Conservation (phyloP, 2,888 invertebrate genomes). For the Drosophila anomalata region DNA sequence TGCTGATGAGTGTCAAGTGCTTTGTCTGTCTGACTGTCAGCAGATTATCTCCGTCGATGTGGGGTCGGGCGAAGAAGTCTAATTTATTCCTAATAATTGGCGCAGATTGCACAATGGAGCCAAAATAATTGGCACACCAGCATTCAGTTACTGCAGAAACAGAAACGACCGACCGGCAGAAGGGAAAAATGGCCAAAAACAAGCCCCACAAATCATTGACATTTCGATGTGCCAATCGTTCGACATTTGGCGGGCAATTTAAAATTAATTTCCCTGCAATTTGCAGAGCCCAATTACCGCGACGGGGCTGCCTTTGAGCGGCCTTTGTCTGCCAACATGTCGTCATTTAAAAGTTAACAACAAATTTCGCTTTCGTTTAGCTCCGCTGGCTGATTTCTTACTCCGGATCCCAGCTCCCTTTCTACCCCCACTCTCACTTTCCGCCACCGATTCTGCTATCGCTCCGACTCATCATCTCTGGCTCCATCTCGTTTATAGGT, state of each 20-base stretch:
- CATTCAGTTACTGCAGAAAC: constrained; percentile 35
- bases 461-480: constrained; percentile 24
- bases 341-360: constrained; percentile 67
- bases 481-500: constrained; percentile 86
- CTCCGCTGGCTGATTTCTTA: constrained; percentile 40
- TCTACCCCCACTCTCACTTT: constrained; percentile 13
- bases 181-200: constrained; percentile 19
- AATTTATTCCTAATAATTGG: constrained; percentile 74
- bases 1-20: constrained; percentile 29
- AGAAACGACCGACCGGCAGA: neutral
- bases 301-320: constrained; percentile 50
- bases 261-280: constrained; percentile 75
- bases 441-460: constrained; percentile 6
- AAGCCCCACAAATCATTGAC: constrained; percentile 66
- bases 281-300: constrained; percentile 66
- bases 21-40: constrained; percentile 32
- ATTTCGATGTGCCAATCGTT: constrained; percentile 73
- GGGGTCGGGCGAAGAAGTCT: constrained; percentile 37
- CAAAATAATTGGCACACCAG: constrained; percentile 19
- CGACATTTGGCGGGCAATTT: constrained; percentile 76
- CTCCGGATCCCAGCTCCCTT: neutral
- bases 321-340: constrained; percentile 65
- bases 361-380: constrained; percentile 69
- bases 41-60: constrained; percentile 52
- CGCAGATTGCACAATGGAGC: constrained; percentile 67